Evolutionary conservation across 1,140 invertebrate species (phyloP).

Genomic region (Druon quercuslanigerum): DNA sequence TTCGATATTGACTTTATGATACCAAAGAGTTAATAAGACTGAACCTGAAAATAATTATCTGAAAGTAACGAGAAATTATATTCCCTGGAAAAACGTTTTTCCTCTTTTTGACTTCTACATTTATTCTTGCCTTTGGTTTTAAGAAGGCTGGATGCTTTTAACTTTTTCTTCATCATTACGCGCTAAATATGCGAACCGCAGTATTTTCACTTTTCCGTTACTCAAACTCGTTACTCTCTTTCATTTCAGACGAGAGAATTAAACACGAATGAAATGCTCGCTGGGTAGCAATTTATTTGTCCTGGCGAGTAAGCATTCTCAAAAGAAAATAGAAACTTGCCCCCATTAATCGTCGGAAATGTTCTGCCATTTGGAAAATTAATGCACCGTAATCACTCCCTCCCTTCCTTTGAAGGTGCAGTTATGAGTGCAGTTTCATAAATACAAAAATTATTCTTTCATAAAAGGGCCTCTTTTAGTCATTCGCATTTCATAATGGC

Average conservation of each 20-base stretch:
- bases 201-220: neutral
- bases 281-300: neutral
- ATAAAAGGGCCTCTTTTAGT: no score
- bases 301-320: neutral
- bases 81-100: neutral
- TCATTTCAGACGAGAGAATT: slow-evolving; percentile 5
- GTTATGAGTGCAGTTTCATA: neutral
- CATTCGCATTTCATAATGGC: no score
- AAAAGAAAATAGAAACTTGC: neutral
- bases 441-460: neutral
- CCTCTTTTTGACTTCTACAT: neutral
- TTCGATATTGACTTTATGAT: no score
- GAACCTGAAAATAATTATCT: no score
- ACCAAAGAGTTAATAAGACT: no score
- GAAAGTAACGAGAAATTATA: neutral
- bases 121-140: neutral
- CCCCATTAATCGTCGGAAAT: neutral
- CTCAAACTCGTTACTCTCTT: neutral
- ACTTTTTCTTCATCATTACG: neutral
- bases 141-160: neutral
- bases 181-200: neutral
- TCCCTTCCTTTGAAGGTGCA: neutral
- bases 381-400: neutral
- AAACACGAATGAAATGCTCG: neutral
- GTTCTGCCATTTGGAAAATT: neutral